A percentile compares a stretch with the other conserved stretches of the same genome.
Conservation (phyloP, 92 coral and sea anemone genomes). For the Actinernus sp. region DNA sequence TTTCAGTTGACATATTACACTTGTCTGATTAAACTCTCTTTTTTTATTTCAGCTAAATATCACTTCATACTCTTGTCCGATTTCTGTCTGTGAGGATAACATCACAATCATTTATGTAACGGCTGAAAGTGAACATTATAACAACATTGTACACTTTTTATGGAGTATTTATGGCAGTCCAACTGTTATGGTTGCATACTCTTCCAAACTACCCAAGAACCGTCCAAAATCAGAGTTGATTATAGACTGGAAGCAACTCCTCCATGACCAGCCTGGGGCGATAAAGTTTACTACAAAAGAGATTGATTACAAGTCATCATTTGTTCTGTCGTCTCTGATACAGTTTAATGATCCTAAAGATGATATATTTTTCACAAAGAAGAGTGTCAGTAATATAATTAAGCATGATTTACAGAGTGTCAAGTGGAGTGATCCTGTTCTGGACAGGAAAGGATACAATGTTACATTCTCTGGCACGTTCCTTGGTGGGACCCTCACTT, state of each 20-base stretch:
- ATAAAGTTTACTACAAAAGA: conserved; percentile 33
- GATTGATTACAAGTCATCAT: conserved; percentile 63
- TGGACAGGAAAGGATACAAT: conserved; percentile 6
- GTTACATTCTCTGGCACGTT: conserved; percentile 48
- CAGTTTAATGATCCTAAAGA: conserved; percentile 85
- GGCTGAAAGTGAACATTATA: conserved; percentile 57
- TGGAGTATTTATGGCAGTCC: conserved; percentile 86
- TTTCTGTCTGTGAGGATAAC: not conserved
- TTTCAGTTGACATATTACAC: too few relatives aligned
- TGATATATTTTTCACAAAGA: conserved; percentile 52
- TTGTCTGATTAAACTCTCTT: too few relatives aligned
- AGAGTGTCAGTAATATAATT: conserved; percentile 2
- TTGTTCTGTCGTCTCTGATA: conserved; percentile 72
- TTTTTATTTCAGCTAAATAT: conserved; percentile 13
- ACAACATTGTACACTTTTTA: conserved; percentile 81
- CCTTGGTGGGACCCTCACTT: conserved; percentile 52
- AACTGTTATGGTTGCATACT: conserved; percentile 85
- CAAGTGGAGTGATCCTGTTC: not conserved
- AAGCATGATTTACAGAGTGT: not conserved
- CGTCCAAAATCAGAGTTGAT: not conserved
- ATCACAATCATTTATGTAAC: conserved; percentile 44
- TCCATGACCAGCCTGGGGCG: conserved; percentile 1
- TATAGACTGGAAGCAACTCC: conserved; percentile 25
- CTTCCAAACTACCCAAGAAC: conserved; percentile 6
- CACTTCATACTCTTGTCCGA: not conserved